phyloP scores from a whole-genome alignment of 1,140 invertebrate genomes.

The Aphelinus atriplicis region DNA sequence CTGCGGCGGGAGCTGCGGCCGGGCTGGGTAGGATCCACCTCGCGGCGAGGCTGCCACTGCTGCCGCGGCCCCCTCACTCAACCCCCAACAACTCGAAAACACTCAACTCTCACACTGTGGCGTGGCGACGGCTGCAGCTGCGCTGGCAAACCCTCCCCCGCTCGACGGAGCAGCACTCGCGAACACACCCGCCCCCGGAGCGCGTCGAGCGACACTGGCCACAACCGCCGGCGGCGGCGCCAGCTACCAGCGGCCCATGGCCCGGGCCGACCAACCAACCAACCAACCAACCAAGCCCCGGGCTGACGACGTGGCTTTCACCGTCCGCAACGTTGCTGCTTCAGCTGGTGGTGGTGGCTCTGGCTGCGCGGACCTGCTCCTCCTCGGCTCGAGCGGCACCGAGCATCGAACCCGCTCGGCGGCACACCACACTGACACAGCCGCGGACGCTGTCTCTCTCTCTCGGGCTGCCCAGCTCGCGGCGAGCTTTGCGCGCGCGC shows the following conservation, averaged over 20 bases:
- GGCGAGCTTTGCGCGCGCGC: background rate
- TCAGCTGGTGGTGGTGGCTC: conserved; percentile 36
- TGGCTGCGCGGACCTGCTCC: conserved; percentile 56
- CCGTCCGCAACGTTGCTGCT: background rate
- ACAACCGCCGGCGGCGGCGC: conserved; percentile 2
- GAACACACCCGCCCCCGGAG: background rate
- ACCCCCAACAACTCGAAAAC: no score
- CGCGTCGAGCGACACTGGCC: conserved; percentile 21
- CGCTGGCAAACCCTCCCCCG: background rate
- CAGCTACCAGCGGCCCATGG: conserved; percentile 9
- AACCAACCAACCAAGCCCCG: background rate
- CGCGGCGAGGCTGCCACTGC: conserved; percentile 44
- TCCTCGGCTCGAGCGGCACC: conserved; percentile 51
- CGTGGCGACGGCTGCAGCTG: background rate
- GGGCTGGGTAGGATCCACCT: conserved; percentile 61
- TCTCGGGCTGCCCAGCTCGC: no score
- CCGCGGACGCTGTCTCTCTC: background rate
- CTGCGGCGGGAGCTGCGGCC: conserved; percentile 65
- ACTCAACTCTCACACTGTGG: background rate
- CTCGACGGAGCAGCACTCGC: background rate
- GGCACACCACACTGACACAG: conserved; percentile 48
- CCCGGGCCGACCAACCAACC: no score
- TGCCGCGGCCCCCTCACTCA: background rate
- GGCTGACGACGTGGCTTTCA: conserved; percentile 37
- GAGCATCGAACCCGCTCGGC: conserved; percentile 65